A percentile compares a stretch with the other conserved stretches of the same genome.
Conservation (phyloP, 2,888 invertebrate genomes). For the Siphlonurus alternatus region DNA sequence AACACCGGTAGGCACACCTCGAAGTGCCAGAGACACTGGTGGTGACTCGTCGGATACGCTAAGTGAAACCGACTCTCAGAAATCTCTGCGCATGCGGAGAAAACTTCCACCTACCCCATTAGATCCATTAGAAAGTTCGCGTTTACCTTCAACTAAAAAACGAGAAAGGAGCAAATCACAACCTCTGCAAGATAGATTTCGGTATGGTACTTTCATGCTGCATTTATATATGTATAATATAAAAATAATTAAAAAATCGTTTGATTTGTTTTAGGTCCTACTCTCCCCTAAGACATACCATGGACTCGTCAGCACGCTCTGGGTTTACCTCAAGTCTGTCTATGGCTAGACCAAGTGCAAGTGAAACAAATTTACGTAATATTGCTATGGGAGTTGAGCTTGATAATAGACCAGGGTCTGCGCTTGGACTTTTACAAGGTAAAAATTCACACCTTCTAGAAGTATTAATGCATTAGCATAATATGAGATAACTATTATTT, state of each 20-base stretch:
- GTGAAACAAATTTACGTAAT: conserved; percentile 29
- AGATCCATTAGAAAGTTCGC: conserved; percentile 27
- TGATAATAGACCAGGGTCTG: conserved; percentile 27
- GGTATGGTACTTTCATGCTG: conserved; percentile 15
- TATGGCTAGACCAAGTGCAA: conserved; percentile 26
- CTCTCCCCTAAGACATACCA: conserved; percentile 22
- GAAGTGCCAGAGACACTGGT: conserved; percentile 23
- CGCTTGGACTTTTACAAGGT: conserved; percentile 27
- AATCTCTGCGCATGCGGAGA: conserved; percentile 28
- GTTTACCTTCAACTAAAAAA: conserved; percentile 25
- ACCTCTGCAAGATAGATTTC: conserved; percentile 21
- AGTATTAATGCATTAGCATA: not conserved
- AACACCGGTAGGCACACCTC: conserved; percentile 23
- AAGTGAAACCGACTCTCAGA: conserved; percentile 31
- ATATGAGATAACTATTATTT: not conserved
- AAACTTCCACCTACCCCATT: conserved; percentile 30
- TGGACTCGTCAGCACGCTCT: conserved; percentile 18
- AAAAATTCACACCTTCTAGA: conserved; percentile 10
- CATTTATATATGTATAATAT: not conserved
- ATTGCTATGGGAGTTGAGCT: conserved; percentile 23
- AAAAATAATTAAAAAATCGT: not conserved
- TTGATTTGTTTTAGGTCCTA: conserved; percentile 18
- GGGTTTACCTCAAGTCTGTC: conserved; percentile 20
- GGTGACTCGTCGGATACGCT: conserved; percentile 29
- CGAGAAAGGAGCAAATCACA: conserved; percentile 22